Base-by-base conservation (phyloP, 1,140 invertebrate genomes). In the Paralvinella palmiformis region DNA sequence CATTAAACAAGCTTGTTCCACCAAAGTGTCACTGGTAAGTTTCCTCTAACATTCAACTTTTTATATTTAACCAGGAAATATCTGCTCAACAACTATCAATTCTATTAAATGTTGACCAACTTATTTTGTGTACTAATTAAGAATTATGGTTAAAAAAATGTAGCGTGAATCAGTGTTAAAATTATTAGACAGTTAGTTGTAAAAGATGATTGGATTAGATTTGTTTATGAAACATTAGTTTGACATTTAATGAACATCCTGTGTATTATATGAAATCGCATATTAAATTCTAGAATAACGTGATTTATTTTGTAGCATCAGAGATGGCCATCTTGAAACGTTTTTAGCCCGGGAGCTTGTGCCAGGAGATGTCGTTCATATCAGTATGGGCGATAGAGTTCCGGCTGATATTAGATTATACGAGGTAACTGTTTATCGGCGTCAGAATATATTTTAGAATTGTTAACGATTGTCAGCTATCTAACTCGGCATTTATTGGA, bases 1-100 rank as follows among this genome's bases (percentile, higher is more conserved):
- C 96, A 82, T 83, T 99, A n/a, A 97, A 92, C 68, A 98, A 98
- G 84, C 84, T 99, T 58, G 94, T 99, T 52, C 96, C 85, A n/a
- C 85, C 85, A 24, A 81, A 79, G 57, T 85, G 85, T 70, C 81
- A 83, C 69, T 84, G 83, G 83, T 84, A 75, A 73, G 72, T 66
- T 32, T 24, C 50, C 37, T 10, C 37, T 41, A 44, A 3, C 20
- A 35, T 5, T 24, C 53, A 56, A 2, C 2, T 2, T 52, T 52
- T 22, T 2, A 1, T 7, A 22, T 10, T 22, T 20, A 22, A 27
- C 10, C 48, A 24, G 45, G 45, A 0, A 10, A n/a, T n/a, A n/a
- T n/a, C n/a, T n/a, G n/a, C n/a, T n/a, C n/a, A n/a, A n/a, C n/a
- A n/a, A n/a, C n/a, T n/a, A n/a, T n/a, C n/a, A n/a, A n/a, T n/a